Evolutionary conservation across 2,797 vertebrate species (phyloP).

Genomic region (Coregonus suidteri): DNA sequence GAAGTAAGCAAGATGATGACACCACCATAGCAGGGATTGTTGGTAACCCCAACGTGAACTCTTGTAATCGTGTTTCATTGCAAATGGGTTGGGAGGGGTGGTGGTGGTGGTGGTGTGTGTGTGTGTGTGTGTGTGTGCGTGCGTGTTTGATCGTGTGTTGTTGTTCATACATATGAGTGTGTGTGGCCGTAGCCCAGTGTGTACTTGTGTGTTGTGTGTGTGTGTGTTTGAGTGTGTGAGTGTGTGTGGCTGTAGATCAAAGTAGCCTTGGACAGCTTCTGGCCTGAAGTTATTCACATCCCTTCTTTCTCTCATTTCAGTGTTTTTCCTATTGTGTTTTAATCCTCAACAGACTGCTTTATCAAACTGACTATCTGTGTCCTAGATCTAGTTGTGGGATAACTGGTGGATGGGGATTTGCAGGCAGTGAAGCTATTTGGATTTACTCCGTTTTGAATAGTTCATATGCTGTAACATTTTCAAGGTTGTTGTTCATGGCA

Average conservation of each 20-base stretch:
- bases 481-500: neutral
- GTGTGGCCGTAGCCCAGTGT: too few relatives aligned
- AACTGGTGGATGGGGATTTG: conserved; percentile 20
- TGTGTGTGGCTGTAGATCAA: neutral
- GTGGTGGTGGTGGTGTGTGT: too few relatives aligned
- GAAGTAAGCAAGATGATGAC: conserved; percentile 4
- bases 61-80: conserved; percentile 11
- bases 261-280: neutral
- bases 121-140: too few relatives aligned
- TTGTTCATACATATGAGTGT: too few relatives aligned
- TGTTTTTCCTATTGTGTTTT: neutral
- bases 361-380: conserved; percentile 6
- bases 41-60: conserved; percentile 1
- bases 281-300: neutral
- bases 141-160: too few relatives aligned
- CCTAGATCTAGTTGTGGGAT: too few relatives aligned
- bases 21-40: neutral
- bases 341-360: too few relatives aligned
- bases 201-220: too few relatives aligned
- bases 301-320: neutral
- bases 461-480: conserved; percentile 1
- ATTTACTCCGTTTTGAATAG: conserved; percentile 3
- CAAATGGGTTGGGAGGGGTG: neutral
- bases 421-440: conserved; percentile 10
- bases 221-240: neutral